Conservation (phyloP, 2,888 invertebrate genomes). For the Venustoraphidia nigricollis region DNA sequence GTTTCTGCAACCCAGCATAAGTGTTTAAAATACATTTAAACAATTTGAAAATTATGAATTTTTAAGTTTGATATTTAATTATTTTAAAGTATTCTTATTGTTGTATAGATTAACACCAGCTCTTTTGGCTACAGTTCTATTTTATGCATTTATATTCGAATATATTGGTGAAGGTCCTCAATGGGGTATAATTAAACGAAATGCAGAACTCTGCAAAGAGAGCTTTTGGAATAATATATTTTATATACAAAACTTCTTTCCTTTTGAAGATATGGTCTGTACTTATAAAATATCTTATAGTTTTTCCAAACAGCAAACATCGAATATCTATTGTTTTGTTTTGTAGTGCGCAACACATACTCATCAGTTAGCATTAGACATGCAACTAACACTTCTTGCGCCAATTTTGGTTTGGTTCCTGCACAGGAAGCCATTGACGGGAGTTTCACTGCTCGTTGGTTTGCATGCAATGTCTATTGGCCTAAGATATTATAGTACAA, state of each 20-base stretch:
- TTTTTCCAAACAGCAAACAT: not conserved
- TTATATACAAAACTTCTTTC: constrained; percentile 51
- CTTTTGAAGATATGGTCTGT: constrained; percentile 51
- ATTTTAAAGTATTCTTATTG: constrained; percentile 5
- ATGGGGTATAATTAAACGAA: constrained; percentile 46
- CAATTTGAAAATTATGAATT: not conserved
- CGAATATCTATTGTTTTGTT: not conserved
- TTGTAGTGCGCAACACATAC: constrained; percentile 61
- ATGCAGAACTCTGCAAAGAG: constrained; percentile 45
- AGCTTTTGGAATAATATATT: constrained; percentile 53
- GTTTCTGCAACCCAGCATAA: too few relatives aligned
- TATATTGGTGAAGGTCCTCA: constrained; percentile 47
- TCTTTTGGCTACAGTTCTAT: constrained; percentile 41
- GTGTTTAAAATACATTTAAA: not conserved
- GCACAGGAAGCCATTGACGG: constrained; percentile 35
- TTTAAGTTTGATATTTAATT: not conserved
- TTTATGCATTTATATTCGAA: constrained; percentile 53
- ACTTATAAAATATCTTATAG: not conserved
- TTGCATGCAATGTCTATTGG: constrained; percentile 42
- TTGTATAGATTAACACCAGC: constrained; percentile 44
- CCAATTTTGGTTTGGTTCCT: constrained; percentile 48
- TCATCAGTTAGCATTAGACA: constrained; percentile 56
- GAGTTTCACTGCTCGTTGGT: constrained; percentile 36
- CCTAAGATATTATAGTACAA: constrained; percentile 42
- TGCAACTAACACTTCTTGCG: constrained; percentile 52